Evolutionary conservation across 1,140 invertebrate species (phyloP), one percentile per base, ranked within the genome.

Genomic region (Drosophila quadrilineata): DNA sequence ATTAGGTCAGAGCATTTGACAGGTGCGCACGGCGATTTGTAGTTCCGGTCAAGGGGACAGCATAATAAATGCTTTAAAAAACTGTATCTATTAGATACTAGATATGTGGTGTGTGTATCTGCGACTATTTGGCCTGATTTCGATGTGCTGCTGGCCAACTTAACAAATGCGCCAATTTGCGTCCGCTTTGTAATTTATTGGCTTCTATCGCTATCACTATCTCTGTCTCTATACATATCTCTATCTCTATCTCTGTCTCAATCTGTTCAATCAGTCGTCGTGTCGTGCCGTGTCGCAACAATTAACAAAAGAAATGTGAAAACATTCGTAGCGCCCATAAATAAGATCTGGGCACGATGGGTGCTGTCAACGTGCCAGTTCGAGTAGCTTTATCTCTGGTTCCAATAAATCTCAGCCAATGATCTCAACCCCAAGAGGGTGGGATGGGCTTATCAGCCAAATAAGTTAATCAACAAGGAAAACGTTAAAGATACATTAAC

Each of bases 141-240:
- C 46, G 64, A 67, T 67, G 57, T 62, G n/a, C n/a, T n/a, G n/a
- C 17, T 38, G 38, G 36, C 53, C 62, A 65, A 66, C 16, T 46
- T 53, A 67, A 67, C 48, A 67, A 67, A 66, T 66, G 46, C 38
- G 54, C 54, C 56, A 67, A 67, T 67, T 67, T 59, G 48, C 24
- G 24, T 19, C 45, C 24, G 26, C 33, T 46, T 28, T 17, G 21
- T 54, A 54, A 46, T 52, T 46, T 60, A 53, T 65, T 65, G 62
- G 62, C 62, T 14, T 14, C 63, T 56, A 59, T 43, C 3, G 10
- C 17, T 26, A 6, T 40, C 24, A 17, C 21, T 40, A 3, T 16
- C 35, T 36, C 16, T 9, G 1, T 17, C 14, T 38, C 36, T 2
- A 2, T 1, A 3, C 16, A 8, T 9, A 14, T 38, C 17, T 38